Conservation (phyloP, 1,140 invertebrate genomes). For the Onthophagus taurus region DNA sequence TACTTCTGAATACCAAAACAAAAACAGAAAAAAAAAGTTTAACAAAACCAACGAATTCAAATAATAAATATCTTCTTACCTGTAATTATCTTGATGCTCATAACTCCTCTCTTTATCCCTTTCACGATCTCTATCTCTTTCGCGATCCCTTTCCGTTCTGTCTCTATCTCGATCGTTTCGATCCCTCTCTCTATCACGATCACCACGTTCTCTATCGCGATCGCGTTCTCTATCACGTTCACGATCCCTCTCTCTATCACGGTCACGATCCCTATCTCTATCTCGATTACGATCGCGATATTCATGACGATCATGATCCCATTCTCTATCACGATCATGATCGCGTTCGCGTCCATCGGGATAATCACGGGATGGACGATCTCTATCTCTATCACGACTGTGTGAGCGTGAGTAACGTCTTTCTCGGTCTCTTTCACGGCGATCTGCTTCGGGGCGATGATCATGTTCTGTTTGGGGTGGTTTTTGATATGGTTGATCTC, state of each 20-base stretch:
- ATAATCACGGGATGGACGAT: conserved; percentile 33
- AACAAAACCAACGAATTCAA: too few species aligned
- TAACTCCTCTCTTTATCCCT: conserved; percentile 29
- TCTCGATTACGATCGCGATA: conserved; percentile 40
- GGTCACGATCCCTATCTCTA: conserved; percentile 36
- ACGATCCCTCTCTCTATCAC: conserved; percentile 34
- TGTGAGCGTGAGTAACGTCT: conserved; percentile 42
- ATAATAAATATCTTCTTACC: too few species aligned
- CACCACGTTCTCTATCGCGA: conserved; percentile 41
- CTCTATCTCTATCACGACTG: conserved; percentile 44
- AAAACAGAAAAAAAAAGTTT: too few species aligned
- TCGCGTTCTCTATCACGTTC: conserved; percentile 39
- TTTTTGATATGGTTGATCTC: conserved; percentile 25
- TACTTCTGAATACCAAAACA: too few species aligned
- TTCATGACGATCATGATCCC: conserved; percentile 32
- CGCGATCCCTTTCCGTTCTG: conserved; percentile 34
- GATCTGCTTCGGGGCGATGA: conserved; percentile 35
- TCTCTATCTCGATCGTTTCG: conserved; percentile 24
- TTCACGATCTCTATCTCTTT: conserved; percentile 31
- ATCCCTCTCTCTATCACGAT: conserved; percentile 44
- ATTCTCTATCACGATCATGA: conserved; percentile 40
- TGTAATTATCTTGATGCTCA: conserved; percentile 14
- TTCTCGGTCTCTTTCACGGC: conserved; percentile 42
- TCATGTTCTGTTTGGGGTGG: conserved; percentile 21
- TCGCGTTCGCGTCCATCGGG: conserved; percentile 41